Evolutionary conservation across 2,888 invertebrate species (phyloP), one percentile per base, ranked within the genome.

Genomic region (Hyposoter dolosus): DNA sequence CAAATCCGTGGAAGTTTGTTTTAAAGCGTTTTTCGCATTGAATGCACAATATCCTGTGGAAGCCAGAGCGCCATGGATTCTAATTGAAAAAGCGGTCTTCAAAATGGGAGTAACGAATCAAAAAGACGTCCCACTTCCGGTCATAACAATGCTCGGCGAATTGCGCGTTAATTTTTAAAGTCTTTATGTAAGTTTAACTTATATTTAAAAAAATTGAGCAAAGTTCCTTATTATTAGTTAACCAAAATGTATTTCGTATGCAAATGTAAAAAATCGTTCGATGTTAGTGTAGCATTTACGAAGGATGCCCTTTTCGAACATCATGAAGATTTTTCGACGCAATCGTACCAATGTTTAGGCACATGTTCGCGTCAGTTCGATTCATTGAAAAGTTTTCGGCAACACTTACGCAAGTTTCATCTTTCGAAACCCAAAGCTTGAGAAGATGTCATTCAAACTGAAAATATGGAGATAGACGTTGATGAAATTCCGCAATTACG

Each of bases 1-100:
- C 17, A 66, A 47, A 78, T 68, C 78, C 47, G 10, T 78, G 12
- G 78, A 78, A 68, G 50, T 69, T 28, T 69, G 78, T 28, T 78
- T 78, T 68, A 28, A 78, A 45, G 50, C 35, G 53, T 78, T 78
- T 35, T 78, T 69, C 43, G 78, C 56, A 19, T 65, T 69, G 40
- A 56, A 78, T 69, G 66, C 66, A 40, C 43, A 66, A 23, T 66
- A 66, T 35, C 66, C 66, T 19, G 40, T 43, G 15, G 43, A 66
- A 43, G 66, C 43, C 43, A 40, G 66, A 66, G n/a, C 66, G 40
- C 40, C 66, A 43, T 66, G 66, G 66, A 40, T 43, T 10, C 35
- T 66, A 17, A 66, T 66, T 40, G 43, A 66, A 40, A 66, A 66
- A 35, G 66, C 40, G 9, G 43, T 66, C 17, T 66, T 43, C 43